Evolutionary conservation across 2,797 vertebrate genomes (phyloP), one percentile per base, ranked within the genome.

Genomic region (Esox lucius): DNA sequence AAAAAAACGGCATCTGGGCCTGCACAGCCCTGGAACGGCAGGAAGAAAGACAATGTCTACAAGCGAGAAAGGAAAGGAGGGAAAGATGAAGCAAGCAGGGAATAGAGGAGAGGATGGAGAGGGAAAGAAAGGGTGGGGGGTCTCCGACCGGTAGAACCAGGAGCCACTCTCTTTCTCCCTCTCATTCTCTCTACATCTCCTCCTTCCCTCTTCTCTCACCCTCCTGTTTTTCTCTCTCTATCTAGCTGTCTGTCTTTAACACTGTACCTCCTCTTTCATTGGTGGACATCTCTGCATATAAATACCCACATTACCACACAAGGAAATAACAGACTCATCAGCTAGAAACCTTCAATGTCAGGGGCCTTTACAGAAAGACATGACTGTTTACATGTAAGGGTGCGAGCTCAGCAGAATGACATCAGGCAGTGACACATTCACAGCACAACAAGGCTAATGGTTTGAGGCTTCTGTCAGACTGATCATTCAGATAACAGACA

Each of bases 1-100:
- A 46, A 13, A 71, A 26, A 77, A 67, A 70, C 26, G 24, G 49
- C 69, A 71, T 71, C 49, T 71, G 69, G 68, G 69, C 17, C 22
- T 12, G 42, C n/a, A 46, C n/a, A 69, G 67, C 19, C 19, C n/a
- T 13, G 24, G 42, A 26, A 48, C n/a, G 39, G 24, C 39, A 65
- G 64, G 49, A 33, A 59, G 31, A 42, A 42, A 53, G 59, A 65
- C 31, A 64, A 74, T 5, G 70, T 65, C 66, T 68, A 42, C 61
- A 33, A 72, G 65, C 42, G 12, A 28, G 35, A 68, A 39, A 67
- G 28, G 68, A 39, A 16, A 4, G 26, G 46, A 71, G 74, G 31
- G 24, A 53, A 74, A 42, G 56, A 69, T 46, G 39, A 42, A 31
- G 68, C 28, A n/a, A 56, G 65, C 67, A 17, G 53, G 19, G 61